Percentiles rank a stretch among this genome's conserved stretches.
Evolutionary conservation across 2,888 invertebrate genomes (phyloP).

Genomic region (Zygaena filipendulae): DNA sequence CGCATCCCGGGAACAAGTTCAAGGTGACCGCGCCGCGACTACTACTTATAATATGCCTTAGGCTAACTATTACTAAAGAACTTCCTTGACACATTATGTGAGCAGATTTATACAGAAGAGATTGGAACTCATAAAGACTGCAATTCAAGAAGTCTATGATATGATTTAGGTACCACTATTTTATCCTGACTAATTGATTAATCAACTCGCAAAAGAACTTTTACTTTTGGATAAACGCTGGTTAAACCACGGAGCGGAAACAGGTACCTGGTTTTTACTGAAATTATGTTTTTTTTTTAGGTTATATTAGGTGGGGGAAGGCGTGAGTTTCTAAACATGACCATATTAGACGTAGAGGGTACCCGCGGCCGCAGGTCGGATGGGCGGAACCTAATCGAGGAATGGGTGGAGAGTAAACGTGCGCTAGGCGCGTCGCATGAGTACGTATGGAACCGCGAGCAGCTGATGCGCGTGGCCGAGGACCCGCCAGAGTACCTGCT

Average conservation of each 20-base stretch:
- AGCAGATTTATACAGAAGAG: no score
- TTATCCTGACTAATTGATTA: no score
- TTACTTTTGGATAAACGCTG: no score
- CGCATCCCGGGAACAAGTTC: slow-evolving; percentile 71
- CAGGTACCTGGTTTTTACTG: no score
- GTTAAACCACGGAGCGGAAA: no score
- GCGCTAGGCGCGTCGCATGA: slow-evolving; percentile 29
- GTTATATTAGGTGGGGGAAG: slow-evolving; percentile 81
- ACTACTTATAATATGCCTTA: no score
- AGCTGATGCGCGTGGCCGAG: slow-evolving; percentile 44
- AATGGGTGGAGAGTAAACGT: slow-evolving; percentile 68
- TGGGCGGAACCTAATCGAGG: slow-evolving; percentile 71
- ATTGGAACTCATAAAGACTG: no score
- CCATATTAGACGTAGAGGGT: slow-evolving; percentile 55
- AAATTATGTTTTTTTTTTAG: slow-evolving; percentile 25
- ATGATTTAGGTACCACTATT: no score
- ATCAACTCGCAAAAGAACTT: no score
- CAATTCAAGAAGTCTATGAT: no score
- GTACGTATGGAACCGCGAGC: slow-evolving; percentile 69
- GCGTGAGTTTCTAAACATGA: slow-evolving; percentile 67
- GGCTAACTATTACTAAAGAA: no score
- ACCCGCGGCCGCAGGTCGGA: slow-evolving; percentile 58
- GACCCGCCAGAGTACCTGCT: slow-evolving; percentile 69
- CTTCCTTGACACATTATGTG: no score
- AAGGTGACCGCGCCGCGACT: slow-evolving; percentile 56